Conservation (phyloP, 2,888 invertebrate species). For the Aquatica leii region DNA sequence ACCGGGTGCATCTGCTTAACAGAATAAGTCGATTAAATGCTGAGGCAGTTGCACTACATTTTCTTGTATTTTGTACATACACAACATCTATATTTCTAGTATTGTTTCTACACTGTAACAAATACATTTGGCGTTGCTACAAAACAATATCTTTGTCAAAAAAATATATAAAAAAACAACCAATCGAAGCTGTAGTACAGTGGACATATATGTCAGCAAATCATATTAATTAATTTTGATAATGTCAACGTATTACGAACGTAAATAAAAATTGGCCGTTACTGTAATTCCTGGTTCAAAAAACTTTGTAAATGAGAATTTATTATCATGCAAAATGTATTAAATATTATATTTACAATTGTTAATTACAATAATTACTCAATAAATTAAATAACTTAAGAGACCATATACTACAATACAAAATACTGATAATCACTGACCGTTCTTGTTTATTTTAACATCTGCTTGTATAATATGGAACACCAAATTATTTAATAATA, state of each 20-base stretch:
- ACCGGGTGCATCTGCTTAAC: slow-evolving; percentile 48
- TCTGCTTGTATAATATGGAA: slow-evolving; percentile 14
- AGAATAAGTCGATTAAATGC: slow-evolving; percentile 42
- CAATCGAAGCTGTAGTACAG: no score
- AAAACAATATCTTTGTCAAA: no score
- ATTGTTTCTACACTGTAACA: slow-evolving; percentile 57
- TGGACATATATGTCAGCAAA: no score
- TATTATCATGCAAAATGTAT: slow-evolving; percentile 44
- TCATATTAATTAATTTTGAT: no score
- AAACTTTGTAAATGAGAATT: slow-evolving; percentile 2
- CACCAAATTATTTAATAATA: slow-evolving; percentile 21
- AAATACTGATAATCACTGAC: slow-evolving; percentile 60
- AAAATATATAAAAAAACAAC: no score
- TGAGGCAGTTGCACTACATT: slow-evolving; percentile 57
- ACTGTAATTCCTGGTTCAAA: slow-evolving; percentile 3
- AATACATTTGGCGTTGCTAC: slow-evolving; percentile 62
- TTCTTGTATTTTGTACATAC: slow-evolving; percentile 60
- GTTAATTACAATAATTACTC: slow-evolving; percentile 53
- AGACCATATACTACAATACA: slow-evolving; percentile 55
- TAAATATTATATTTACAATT: slow-evolving; percentile 56
- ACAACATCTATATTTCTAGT: slow-evolving; percentile 53
- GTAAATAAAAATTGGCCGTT: no score
- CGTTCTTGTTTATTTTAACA: slow-evolving; percentile 31
- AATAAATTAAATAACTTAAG: slow-evolving; percentile 58
- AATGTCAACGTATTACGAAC: no score